phyloP scores from a whole-genome alignment of 2,797 vertebrate species.

The Peromyscus nudipes region DNA sequence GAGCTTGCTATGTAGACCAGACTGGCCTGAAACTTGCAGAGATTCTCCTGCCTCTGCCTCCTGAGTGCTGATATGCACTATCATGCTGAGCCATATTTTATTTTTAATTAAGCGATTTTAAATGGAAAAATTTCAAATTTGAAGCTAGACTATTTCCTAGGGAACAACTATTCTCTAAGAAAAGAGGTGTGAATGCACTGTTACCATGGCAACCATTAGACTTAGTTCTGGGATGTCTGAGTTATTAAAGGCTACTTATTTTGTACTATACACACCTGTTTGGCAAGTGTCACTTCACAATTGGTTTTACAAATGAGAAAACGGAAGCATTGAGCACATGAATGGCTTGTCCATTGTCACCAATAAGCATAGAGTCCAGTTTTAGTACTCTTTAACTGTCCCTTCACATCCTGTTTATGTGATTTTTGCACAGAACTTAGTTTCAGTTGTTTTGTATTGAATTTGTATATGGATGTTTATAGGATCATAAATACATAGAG shows the following conservation, averaged over 20 bases:
- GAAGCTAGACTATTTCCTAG: constrained; percentile 29
- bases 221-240: neutral
- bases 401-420: neutral
- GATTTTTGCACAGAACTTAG: constrained; percentile 22
- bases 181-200: constrained; percentile 49
- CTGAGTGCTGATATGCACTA: too few relatives aligned
- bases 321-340: neutral
- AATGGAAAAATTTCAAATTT: constrained; percentile 45
- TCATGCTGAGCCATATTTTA: neutral
- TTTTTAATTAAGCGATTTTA: constrained; percentile 47
- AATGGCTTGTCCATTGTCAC: neutral
- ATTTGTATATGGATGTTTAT: constrained; percentile 22
- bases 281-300: neutral
- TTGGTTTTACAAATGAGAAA: neutral
- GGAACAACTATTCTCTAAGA: neutral
- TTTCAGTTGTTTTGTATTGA: neutral
- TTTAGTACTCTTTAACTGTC: neutral
- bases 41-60: too few relatives aligned
- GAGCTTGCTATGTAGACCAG: neutral
- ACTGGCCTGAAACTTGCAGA: too few relatives aligned
- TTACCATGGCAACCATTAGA: constrained; percentile 48
- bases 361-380: neutral
- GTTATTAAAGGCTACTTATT: constrained; percentile 1
- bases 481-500: too few relatives aligned
- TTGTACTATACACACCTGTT: neutral